Evolutionary conservation across 2,113 vertebrate species (phyloP).

Genomic region (Camelus dromedarius): DNA sequence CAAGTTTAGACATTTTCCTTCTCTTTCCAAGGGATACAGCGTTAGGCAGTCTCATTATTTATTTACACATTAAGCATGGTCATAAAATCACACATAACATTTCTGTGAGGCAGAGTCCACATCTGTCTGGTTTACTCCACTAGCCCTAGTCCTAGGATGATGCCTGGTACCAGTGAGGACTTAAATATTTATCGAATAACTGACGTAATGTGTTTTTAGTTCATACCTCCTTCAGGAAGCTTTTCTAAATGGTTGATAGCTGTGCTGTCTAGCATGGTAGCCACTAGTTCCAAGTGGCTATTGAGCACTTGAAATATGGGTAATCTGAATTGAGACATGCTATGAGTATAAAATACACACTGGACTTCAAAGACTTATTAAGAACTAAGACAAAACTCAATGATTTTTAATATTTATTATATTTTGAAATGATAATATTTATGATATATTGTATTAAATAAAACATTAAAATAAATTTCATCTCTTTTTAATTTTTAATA

Average conservation of each 20-base stretch:
- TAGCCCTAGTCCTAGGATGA: neutral
- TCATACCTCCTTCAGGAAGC: neutral
- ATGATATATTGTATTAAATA: neutral
- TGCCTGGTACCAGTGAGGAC: neutral
- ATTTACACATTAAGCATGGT: neutral
- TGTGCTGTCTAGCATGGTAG: neutral
- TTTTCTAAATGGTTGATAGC: neutral
- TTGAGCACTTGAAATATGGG: neutral
- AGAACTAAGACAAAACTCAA: neutral
- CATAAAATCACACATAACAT: neutral
- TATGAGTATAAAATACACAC: neutral
- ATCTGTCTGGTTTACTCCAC: neutral
- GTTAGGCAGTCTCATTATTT: neutral
- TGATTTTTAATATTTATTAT: constrained; percentile 22
- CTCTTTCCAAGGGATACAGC: neutral
- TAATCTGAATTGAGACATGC: neutral
- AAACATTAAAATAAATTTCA: neutral
- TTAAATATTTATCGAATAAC: neutral
- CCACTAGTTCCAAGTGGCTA: neutral
- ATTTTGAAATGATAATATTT: neutral
- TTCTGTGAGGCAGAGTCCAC: neutral
- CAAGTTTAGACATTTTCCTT: constrained; percentile 13
- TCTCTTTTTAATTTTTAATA: neutral
- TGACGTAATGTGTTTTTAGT: neutral
- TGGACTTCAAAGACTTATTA: neutral